Evolutionary conservation across 2,888 invertebrate genomes (phyloP), one percentile per base, ranked within the genome.

Genomic region (Dendrolimus pini): DNA sequence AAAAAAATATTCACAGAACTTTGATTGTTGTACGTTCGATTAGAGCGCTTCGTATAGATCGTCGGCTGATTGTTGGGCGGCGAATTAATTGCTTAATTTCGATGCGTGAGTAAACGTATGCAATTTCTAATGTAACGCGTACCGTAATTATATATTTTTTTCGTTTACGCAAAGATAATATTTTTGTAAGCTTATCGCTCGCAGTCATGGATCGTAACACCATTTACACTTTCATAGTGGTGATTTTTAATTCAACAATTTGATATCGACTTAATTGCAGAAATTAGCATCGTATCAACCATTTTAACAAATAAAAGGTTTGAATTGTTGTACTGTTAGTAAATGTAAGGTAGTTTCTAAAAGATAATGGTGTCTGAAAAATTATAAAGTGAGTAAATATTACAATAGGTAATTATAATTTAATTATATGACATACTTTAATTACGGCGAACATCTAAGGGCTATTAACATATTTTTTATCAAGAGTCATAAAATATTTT

Each of bases 31-130:
- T 75, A 71, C 68, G 66, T 76, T 79, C 78, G 80, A 81, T 80
- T 82, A 75, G 81, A 82, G 77, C 70, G 72, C 75, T 74, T 75
- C 69, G 65, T 70, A 60, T 61, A 77, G 89, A 89, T 89, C 77
- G 87, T 84, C 84, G 84, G 80, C 64, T 70, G 89, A 89, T 89
- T 87, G 63, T 66, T 66, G 68, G 72, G 75, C 73, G 70, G 72
- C 74, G 79, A 78, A 82, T 85, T 88, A 87, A 89, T 89, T 88
- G 83, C 83, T 85, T 83, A 85, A 89, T 85, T 83, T 83, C 80
- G 78, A 87, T 89, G 89, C 89, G 89, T 88, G 85, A 74, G 77
- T 77, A 82, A 77, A 78, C 73, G 77, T 74, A 78, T 80, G 76
- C 83, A 83, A 83, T 88, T 86, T 85, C 86, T 86, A 88, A 82